These are phyloP conservation scores for Nipponia nippon DNA, from an alignment of 2,113 vertebrate genomes.

Conservation along the genomic window DNA sequence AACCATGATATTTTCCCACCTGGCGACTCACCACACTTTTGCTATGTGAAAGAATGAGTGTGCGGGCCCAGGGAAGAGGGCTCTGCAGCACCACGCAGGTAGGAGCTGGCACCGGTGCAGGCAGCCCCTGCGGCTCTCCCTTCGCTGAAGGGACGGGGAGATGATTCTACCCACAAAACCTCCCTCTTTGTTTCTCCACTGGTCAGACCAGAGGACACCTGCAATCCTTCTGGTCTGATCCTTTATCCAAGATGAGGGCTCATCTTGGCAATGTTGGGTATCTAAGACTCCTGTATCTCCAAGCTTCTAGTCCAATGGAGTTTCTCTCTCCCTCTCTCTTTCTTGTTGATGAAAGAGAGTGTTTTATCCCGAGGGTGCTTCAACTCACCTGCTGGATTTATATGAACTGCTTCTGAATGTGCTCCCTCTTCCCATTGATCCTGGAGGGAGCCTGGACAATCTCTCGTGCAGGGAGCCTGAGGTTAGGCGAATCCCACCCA, in stretches of 20 bases:
- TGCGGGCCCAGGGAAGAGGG: not conserved
- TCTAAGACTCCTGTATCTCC: not conserved
- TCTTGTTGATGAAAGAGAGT: not conserved
- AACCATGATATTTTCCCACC: not conserved
- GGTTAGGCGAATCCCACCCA: not conserved
- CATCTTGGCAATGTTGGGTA: not conserved
- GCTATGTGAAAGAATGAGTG: not conserved
- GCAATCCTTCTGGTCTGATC: not conserved
- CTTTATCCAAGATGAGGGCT: not conserved
- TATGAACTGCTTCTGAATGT: not conserved
- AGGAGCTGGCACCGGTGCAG: not conserved
- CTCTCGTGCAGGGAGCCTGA: not conserved
- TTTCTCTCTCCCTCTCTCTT: not conserved
- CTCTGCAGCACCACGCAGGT: not conserved
- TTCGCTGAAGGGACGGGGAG: not conserved
- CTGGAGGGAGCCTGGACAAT: not conserved
- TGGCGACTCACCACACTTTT: not conserved
- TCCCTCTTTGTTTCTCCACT: not conserved
- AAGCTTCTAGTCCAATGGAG: no score
- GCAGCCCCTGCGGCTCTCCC: not conserved
- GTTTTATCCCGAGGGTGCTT: not conserved
- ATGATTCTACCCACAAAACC: not conserved
- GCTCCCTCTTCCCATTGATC: not conserved
- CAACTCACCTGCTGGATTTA: not conserved
- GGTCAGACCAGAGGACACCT: not conserved